Conservation (phyloP, 2,888 invertebrate genomes). For the Hybos culiciformis region DNA sequence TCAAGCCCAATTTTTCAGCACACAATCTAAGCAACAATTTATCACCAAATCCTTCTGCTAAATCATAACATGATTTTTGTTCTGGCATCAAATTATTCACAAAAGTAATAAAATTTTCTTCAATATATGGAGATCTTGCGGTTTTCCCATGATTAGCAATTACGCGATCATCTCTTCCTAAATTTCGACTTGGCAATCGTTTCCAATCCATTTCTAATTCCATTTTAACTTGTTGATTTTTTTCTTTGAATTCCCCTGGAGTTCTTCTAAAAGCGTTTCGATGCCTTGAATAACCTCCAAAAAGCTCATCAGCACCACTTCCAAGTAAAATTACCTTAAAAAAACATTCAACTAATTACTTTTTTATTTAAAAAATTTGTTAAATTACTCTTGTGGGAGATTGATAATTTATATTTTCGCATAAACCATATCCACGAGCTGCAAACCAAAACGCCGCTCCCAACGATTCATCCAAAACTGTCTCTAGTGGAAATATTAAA, state of each 20-base stretch:
- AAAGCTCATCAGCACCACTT: slow-evolving; percentile 94
- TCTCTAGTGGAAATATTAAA: slow-evolving; percentile 71
- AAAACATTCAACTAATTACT: too few relatives aligned
- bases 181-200: slow-evolving; percentile 76
- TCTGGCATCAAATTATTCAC: slow-evolving; percentile 49
- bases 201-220: slow-evolving; percentile 68
- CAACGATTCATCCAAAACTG: slow-evolving; percentile 89
- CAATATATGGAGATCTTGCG: slow-evolving; percentile 66
- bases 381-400: slow-evolving; percentile 7
- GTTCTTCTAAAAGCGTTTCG: slow-evolving; percentile 51
- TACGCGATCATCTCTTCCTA: slow-evolving; percentile 89
- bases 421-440: slow-evolving; percentile 49
- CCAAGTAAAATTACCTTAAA: slow-evolving; percentile 66
- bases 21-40: slow-evolving; percentile 72
- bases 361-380: too few relatives aligned
- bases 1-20: slow-evolving; percentile 53
- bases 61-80: slow-evolving; percentile 37
- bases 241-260: slow-evolving; percentile 36
- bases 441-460: slow-evolving; percentile 98
- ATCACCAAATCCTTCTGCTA: slow-evolving; percentile 74
- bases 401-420: neutral
- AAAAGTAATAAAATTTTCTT: slow-evolving; percentile 54
- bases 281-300: slow-evolving; percentile 88
- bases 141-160: slow-evolving; percentile 80
- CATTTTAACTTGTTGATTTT: slow-evolving; percentile 40